phyloP scores from a whole-genome alignment of 2,113 vertebrate genomes.

The Myrmecophaga tridactyla region DNA sequence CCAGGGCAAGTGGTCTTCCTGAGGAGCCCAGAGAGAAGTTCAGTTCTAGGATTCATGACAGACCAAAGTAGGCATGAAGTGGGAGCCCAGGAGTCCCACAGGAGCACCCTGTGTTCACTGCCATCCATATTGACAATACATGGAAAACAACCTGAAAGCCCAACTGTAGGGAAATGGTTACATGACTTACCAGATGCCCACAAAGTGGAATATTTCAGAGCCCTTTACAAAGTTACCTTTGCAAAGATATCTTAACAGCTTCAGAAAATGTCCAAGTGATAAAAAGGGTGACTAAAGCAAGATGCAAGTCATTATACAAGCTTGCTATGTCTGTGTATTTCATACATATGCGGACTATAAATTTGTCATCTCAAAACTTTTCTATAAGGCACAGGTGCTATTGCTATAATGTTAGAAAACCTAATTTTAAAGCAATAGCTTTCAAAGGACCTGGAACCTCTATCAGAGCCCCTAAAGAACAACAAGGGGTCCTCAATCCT shows the following conservation, averaged over 20 bases:
- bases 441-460: not conserved
- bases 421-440: not conserved
- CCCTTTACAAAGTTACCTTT: not conserved
- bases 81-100: fast-evolving
- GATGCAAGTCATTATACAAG: not conserved
- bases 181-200: fast-evolving
- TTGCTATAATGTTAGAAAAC: not conserved
- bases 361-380: not conserved
- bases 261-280: not conserved
- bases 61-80: fast-evolving
- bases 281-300: not conserved
- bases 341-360: not conserved
- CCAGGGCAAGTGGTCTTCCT: fast-evolving
- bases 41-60: not conserved
- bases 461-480: not conserved
- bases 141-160: not conserved
- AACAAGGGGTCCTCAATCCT: not conserved
- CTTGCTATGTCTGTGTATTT: not conserved
- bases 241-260: not conserved
- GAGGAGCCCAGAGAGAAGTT: not conserved
- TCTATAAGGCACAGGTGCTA: not conserved
- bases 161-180: not conserved
- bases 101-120: fast-evolving
- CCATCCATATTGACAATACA: fast-evolving
- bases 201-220: too few species aligned